Base-by-base conservation (phyloP, 2,888 invertebrate genomes). In the Caenorhabditis wallacei region DNA sequence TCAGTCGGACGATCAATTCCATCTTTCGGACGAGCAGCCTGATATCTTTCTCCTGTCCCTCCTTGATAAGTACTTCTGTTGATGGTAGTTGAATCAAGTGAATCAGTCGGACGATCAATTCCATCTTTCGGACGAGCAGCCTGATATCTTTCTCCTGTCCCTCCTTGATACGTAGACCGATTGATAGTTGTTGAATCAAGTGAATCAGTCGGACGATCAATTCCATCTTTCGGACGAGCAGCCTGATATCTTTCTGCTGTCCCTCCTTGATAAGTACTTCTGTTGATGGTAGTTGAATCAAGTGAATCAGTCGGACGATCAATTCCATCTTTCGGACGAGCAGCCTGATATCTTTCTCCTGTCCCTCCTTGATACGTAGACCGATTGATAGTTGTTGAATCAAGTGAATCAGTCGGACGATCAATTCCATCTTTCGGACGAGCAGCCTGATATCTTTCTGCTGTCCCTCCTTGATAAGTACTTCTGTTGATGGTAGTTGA, bases 391-490 rank as follows among this genome's bases (percentile, higher is more conserved):
- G 74, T 74, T 18, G 40, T 64, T 4, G 61, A 61, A 22, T 74
- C 74, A 1, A 74, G 13, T 1, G 74, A 46, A 20, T 74, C 74
- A 56, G 8, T 74, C 30, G 74, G 54, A 43, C 56, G 57, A 40
- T 76, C 76, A 16, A 76, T 26, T 18, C 35, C 37, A 68, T 76
- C 76, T 30, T 76, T 76, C 8, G 76, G 76, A 24, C 76, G 48
- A n/a, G 46, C 37, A 4, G 76, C 57, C 30, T 64, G 56, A 40
- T 40, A 76, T 37, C 76, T 46, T 7, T 76, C 76, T 3, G 59
- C 76, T 48, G 46, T 51, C 3, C 76, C 76, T 22, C 76, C 76
- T 68, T 76, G 76, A 59, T 76, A 76, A n/a, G 76, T 76, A 8
- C 46, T 37, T 40, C 68, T 11, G 18, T 76, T 76, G 76, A 76